Evolutionary conservation across 1,140 invertebrate species (phyloP).

Genomic region (Trichomalopsis sarcophagae): DNA sequence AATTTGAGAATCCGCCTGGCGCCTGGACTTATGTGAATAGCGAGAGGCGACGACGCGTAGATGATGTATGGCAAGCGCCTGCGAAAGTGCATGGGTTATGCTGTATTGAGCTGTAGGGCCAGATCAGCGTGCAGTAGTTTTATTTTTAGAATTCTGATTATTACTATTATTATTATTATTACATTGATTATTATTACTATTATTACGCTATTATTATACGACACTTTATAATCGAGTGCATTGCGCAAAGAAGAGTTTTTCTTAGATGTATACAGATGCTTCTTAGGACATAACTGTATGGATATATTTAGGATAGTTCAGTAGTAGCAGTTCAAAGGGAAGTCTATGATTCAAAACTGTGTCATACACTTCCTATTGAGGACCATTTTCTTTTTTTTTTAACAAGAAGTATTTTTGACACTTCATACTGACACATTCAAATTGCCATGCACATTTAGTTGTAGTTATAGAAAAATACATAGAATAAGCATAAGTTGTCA

Average conservation of each 20-base stretch:
- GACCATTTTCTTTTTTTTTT: no score
- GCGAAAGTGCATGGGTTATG: constrained; percentile 71
- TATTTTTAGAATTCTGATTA: constrained; percentile 65
- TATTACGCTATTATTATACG: constrained; percentile 31
- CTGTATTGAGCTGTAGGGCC: constrained; percentile 70
- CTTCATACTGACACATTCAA: neutral
- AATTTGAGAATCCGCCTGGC: no score
- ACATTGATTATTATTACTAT: constrained; percentile 57
- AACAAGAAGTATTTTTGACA: neutral
- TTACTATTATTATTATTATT: constrained; percentile 39
- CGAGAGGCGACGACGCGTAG: constrained; percentile 61
- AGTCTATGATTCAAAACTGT: neutral
- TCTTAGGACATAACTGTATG: neutral
- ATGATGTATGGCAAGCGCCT: constrained; percentile 67
- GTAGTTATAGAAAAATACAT: neutral
- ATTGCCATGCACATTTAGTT: constrained; percentile 28
- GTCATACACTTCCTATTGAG: neutral
- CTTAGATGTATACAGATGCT: neutral
- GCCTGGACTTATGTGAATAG: neutral
- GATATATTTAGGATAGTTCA: neutral
- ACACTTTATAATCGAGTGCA: constrained; percentile 26
- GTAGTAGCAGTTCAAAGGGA: neutral
- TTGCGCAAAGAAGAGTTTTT: constrained; percentile 25
- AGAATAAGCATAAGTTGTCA: neutral
- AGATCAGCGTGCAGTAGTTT: constrained; percentile 70